A percentile compares a stretch with the other conserved stretches of the same genome.
phyloP scores from a whole-genome alignment of 2,113 vertebrate genomes.

The Dermatemys mawii region DNA sequence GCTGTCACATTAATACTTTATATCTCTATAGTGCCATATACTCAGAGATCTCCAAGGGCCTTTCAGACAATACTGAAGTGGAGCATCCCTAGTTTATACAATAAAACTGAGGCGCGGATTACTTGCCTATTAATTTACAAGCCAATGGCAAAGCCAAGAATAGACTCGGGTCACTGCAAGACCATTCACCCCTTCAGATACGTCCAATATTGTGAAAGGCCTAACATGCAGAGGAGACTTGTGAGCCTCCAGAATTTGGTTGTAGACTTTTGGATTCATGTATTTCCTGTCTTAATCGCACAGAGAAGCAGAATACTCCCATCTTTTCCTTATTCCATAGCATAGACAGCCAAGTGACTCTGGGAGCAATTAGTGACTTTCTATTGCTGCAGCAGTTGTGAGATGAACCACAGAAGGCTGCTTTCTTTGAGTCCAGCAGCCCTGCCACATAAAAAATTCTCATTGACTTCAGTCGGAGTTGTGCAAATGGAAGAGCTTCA shows the following conservation, averaged over 20 bases:
- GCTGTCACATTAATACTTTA: neutral
- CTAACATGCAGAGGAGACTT: neutral
- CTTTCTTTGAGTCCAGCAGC: neutral
- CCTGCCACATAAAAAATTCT: neutral
- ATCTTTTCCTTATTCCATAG: neutral
- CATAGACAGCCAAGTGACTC: neutral
- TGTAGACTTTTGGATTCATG: neutral
- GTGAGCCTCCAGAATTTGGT: neutral
- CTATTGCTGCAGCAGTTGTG: neutral
- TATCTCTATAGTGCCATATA: neutral
- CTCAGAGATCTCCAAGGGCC: neutral
- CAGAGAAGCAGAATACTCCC: neutral
- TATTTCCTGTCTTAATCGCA: neutral
- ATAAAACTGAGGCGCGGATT: neutral
- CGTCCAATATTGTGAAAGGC: neutral
- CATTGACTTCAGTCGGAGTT: neutral
- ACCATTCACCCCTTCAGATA: neutral
- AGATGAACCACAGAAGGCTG: neutral
- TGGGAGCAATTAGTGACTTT: neutral
- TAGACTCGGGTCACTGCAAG: neutral
- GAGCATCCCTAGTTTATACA: neutral
- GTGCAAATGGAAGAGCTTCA: neutral
- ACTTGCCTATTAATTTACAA: neutral
- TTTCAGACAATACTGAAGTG: neutral
- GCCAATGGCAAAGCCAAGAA: neutral